Percentiles rank a stretch among this genome's conserved stretches.
Conservation (phyloP, 1,140 invertebrate genomes). For the Philotrypesis tridentata region DNA sequence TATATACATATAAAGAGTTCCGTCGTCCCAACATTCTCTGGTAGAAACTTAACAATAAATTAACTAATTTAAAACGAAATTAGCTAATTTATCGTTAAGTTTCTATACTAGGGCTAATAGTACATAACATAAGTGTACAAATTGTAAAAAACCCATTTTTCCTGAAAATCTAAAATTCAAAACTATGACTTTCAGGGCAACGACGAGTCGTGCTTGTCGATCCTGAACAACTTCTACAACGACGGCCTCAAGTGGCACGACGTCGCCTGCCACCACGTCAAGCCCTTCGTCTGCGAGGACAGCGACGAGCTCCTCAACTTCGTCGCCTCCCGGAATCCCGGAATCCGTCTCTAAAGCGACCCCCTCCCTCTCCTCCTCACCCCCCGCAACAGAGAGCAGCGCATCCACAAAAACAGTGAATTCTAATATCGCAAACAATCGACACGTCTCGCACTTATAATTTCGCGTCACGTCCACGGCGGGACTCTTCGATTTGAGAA, state of each 20-base stretch:
- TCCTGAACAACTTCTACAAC: slow-evolving; percentile 94
- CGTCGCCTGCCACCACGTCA: slow-evolving; percentile 92
- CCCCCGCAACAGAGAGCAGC: slow-evolving; percentile 27
- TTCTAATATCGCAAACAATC: neutral
- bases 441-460: too few species aligned
- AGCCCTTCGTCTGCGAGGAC: slow-evolving; percentile 95
- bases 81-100: too few species aligned
- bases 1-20: too few species aligned
- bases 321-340: slow-evolving; percentile 88
- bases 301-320: slow-evolving; percentile 93
- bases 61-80: too few species aligned
- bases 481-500: neutral
- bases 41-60: too few species aligned
- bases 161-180: too few species aligned
- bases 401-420: neutral
- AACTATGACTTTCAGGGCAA: slow-evolving; percentile 87
- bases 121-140: too few species aligned
- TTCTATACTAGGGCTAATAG: too few species aligned
- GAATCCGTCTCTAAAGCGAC: slow-evolving; percentile 88
- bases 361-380: too few species aligned
- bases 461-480: too few species aligned
- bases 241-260: slow-evolving; percentile 95
- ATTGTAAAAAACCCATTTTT: too few species aligned
- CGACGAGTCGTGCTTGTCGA: slow-evolving; percentile 91
- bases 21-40: too few species aligned